Evolutionary conservation across 1,140 invertebrate genomes (phyloP).

Genomic region (Drosophila mayri): DNA sequence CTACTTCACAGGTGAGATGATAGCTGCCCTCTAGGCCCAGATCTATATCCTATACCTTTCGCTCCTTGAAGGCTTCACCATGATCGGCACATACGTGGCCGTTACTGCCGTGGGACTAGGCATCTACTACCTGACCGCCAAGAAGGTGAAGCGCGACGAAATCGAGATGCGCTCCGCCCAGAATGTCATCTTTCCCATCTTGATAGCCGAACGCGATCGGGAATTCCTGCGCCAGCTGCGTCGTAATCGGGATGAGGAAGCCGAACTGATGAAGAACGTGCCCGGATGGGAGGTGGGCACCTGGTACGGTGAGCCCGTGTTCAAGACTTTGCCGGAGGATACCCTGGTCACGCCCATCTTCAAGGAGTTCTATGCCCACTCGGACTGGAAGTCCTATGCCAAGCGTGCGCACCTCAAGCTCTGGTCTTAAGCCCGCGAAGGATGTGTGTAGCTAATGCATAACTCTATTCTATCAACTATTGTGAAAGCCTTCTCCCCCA

Average conservation of each 20-base stretch:
- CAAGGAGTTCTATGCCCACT: slow-evolving; percentile 90
- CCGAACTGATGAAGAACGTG: slow-evolving; percentile 94
- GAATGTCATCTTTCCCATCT: slow-evolving; percentile 90
- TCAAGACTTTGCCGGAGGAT: slow-evolving; percentile 87
- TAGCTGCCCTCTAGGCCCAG: too few relatives aligned
- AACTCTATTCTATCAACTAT: slow-evolving; percentile 21
- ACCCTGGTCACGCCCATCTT: slow-evolving; percentile 87
- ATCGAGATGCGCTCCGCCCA: slow-evolving; percentile 91
- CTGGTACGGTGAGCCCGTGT: slow-evolving; percentile 93
- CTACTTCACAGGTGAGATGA: slow-evolving; percentile 88
- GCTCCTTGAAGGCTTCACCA: slow-evolving; percentile 84
- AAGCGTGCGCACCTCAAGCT: slow-evolving; percentile 86
- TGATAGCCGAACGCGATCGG: slow-evolving; percentile 93
- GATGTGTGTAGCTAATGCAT: slow-evolving; percentile 64
- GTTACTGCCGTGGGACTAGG: slow-evolving; percentile 87
- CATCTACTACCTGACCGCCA: slow-evolving; percentile 87
- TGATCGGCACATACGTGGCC: slow-evolving; percentile 88
- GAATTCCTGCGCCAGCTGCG: slow-evolving; percentile 92
- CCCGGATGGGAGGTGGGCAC: slow-evolving; percentile 96
- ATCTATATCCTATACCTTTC: neutral
- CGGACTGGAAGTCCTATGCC: slow-evolving; percentile 85
- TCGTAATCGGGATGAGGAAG: slow-evolving; percentile 93
- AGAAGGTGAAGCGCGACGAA: slow-evolving; percentile 86
- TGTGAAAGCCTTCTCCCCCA: slow-evolving; percentile 33
- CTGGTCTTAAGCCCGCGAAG: slow-evolving; percentile 84